phyloP scores from a whole-genome alignment of 1,140 invertebrate species.

The Acyrthosiphon pisum region DNA sequence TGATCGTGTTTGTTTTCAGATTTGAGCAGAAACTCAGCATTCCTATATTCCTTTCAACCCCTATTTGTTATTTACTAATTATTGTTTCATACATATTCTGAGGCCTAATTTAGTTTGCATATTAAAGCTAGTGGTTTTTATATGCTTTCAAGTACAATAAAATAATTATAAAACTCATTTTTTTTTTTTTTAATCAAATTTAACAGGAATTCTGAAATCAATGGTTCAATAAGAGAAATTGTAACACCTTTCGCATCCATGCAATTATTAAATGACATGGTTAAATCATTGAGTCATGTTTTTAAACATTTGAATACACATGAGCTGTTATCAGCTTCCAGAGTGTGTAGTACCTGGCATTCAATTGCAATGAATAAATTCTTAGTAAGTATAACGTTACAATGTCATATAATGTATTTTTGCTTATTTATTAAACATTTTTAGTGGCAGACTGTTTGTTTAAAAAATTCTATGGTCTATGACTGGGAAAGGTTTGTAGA shows the following conservation, averaged over 20 bases:
- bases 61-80: conserved; percentile 35
- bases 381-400: conserved; percentile 64
- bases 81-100: conserved; percentile 30
- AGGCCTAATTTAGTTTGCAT: conserved; percentile 37
- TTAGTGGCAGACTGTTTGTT: conserved; percentile 75
- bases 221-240: not conserved
- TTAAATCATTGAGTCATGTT: not conserved
- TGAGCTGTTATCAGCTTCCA: conserved; percentile 74
- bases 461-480: conserved; percentile 81
- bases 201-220: conserved; percentile 30
- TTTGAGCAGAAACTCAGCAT: conserved; percentile 52
- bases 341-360: conserved; percentile 80
- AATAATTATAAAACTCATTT: not conserved
- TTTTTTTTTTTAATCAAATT: conserved; percentile 17
- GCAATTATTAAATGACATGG: conserved; percentile 27
- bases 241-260: not conserved
- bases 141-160: not conserved
- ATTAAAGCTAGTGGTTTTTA: conserved; percentile 47
- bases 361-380: conserved; percentile 73
- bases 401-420: not conserved
- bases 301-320: conserved; percentile 81
- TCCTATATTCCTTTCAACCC: conserved; percentile 48
- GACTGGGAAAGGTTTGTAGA: conserved; percentile 77
- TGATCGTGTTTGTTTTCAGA: conserved; percentile 55
- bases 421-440: conserved; percentile 52